Evolutionary conservation across 2,113 vertebrate genomes (phyloP), one percentile per base, ranked within the genome.

Genomic region (Seriola aureovittata): DNA sequence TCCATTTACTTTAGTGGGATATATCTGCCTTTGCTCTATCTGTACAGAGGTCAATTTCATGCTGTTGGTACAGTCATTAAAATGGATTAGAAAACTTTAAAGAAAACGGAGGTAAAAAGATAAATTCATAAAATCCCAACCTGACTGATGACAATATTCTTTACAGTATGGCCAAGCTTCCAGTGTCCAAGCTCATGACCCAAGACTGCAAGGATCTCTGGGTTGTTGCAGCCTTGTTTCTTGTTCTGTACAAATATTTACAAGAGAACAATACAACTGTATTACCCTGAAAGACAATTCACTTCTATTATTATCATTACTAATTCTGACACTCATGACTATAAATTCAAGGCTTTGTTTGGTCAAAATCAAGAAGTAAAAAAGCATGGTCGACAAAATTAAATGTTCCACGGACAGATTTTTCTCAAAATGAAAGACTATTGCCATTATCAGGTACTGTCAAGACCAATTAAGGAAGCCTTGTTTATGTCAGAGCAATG

Each of bases 71-170:
- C 38, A 25, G 17, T 23, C 23, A 54, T 7, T 55, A 9, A 25
- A 40, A 16, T 3, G 2, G n/a, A 8, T 3, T 17, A 50, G 16
- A 50, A 21, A 3, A 38, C 3, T 2, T 4, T 36, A 8, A n/a
- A 21, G 5, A 29, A 23, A 62, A 42, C 10, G 59, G 64, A 5
- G 25, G 3, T 40, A 12, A 38, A 62, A 3, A 1, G 7, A 58
- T 11, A 57, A 7, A 29, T 50, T 25, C 9, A 1, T 50, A 17
- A 40, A 5, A 84, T 97, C 96, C 71, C 0, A 19, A 99, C 98
- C 97, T 99, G 98, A 92, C 97, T 99, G 84, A 99, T 99, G 68
- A 99, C 88, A 16, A 99, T 99, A 88, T 99, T 98, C 94, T 99
- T 99, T 86, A 99, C 89, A 0, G 98, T 99, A 78, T 99, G 98